Base-by-base conservation (phyloP, 2,113 vertebrate genomes). In the Trogon melanurus region DNA sequence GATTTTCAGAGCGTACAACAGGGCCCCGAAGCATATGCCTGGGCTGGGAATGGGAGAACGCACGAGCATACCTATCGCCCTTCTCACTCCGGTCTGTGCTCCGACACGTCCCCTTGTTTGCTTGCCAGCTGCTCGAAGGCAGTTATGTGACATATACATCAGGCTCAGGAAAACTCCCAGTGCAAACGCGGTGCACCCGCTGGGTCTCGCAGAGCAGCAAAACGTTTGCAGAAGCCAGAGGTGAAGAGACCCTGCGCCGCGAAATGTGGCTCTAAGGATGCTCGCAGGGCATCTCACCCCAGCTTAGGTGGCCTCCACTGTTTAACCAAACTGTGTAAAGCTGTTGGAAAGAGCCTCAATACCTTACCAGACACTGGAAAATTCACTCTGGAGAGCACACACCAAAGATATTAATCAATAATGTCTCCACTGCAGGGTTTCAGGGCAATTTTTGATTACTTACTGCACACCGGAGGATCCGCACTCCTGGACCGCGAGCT, bases 131-230 rank as follows among this genome's bases (percentile, higher is more conserved):
- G 79, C 83, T 65, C 41, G 0, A 3, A 16, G 71, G 60, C 54
- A 61, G 34, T 6, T 21, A 0, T 5, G 38, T 2, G 85, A 36
- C 96, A 85, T 10, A 1, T 1, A 1, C 1, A 57, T n/a, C 88
- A 83, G 51, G 32, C 11, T 8, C 0, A 6, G 58, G 64, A 48
- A 5, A 6, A 22, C 13, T 66, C 21, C 72, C 71, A 56, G 27
- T 1, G 17, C 5, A 1, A 38, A 57, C 3, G 7, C 7, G 16
- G 62, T 1, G 32, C 25, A 13, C 0, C 1, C 47, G 11, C 10
- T 0, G 0, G 6, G 45, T 13, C 48, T 58, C 3, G 1, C 51
- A 6, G 19, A 62, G 64, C 53, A 45, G 50, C 4, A 1, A 18
- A 56, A 29, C 0, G 0, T 30, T 29, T 16, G n/a, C 32, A 58